phyloP scores from a whole-genome alignment of 2,888 invertebrate species.

The Liposcelis brunnea region DNA sequence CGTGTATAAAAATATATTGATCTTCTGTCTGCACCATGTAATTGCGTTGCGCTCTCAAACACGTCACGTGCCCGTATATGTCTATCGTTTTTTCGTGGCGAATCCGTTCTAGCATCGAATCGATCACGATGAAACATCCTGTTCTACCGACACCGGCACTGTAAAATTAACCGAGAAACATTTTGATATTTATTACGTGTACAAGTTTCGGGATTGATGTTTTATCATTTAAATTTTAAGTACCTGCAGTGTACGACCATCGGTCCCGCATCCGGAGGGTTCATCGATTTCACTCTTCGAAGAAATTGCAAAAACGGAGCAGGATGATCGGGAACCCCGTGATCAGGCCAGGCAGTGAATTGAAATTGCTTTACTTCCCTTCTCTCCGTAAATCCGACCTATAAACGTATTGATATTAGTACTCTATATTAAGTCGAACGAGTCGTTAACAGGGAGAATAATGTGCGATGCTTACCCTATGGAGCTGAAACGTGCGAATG shows the following conservation, averaged over 20 bases:
- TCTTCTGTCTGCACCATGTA: slow-evolving; percentile 99
- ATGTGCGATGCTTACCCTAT: slow-evolving; percentile 31
- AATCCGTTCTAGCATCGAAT: slow-evolving; percentile 95
- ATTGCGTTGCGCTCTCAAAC: slow-evolving; percentile 90
- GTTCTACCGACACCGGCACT: slow-evolving; percentile 78
- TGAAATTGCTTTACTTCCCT: slow-evolving; percentile 94
- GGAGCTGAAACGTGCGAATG: slow-evolving; percentile 88
- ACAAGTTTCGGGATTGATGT: too few relatives aligned
- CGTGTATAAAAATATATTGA: slow-evolving; percentile 99
- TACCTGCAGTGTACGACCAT: slow-evolving; percentile 78
- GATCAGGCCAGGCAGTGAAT: slow-evolving; percentile 99
- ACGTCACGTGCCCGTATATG: slow-evolving; percentile 97
- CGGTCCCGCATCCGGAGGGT: slow-evolving; percentile 85
- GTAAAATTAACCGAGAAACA: slow-evolving; percentile 19
- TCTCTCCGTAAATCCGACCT: slow-evolving; percentile 58
- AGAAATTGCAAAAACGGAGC: slow-evolving; percentile 96
- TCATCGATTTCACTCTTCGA: slow-evolving; percentile 76
- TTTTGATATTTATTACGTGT: neutral
- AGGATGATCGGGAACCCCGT: slow-evolving; percentile 96
- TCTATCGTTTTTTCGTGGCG: slow-evolving; percentile 96
- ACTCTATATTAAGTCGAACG: too few relatives aligned
- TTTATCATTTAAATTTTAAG: too few relatives aligned
- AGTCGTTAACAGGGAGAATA: too few relatives aligned
- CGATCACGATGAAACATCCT: slow-evolving; percentile 96
- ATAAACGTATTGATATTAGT: too few relatives aligned